These are phyloP conservation scores for Kradibia gibbosae DNA, from an alignment of 1,140 invertebrate species.

Conservation along the genomic window DNA sequence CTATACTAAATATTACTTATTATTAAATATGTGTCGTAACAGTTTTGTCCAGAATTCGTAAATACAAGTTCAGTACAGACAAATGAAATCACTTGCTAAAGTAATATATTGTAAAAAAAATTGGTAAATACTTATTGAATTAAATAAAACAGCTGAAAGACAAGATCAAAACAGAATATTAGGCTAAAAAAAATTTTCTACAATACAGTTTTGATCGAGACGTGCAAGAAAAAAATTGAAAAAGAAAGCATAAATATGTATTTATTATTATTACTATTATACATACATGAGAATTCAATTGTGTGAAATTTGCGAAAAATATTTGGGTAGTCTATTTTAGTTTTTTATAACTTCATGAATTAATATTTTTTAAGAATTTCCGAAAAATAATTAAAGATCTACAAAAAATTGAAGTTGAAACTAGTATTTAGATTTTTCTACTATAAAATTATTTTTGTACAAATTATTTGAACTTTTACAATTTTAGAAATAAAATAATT, in stretches of 20 bases:
- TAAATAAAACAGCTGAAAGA: slow-evolving; percentile 5
- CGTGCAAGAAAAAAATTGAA: neutral
- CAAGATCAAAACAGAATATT: neutral
- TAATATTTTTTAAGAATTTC: neutral
- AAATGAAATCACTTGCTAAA: too few species aligned
- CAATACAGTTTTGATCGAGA: neutral
- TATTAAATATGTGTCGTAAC: too few species aligned
- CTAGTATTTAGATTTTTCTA: neutral
- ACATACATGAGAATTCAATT: neutral
- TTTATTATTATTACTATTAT: too few species aligned
- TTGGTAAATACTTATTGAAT: neutral
- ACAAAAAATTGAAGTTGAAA: neutral
- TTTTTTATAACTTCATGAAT: slow-evolving; percentile 8
- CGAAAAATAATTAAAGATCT: slow-evolving; percentile 29
- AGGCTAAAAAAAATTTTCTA: neutral
- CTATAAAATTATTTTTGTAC: slow-evolving; percentile 7
- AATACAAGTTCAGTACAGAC: too few species aligned
- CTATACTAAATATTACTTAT: too few species aligned
- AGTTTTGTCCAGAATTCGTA: too few species aligned
- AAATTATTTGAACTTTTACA: neutral
- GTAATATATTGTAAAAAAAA: too few species aligned
- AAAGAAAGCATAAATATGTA: neutral
- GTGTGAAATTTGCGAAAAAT: slow-evolving; percentile 23
- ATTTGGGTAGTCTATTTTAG: neutral
- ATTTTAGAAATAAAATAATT: too few species aligned